phyloP scores from a whole-genome alignment of 2,113 vertebrate genomes.

The Rhynchomys soricoides region DNA sequence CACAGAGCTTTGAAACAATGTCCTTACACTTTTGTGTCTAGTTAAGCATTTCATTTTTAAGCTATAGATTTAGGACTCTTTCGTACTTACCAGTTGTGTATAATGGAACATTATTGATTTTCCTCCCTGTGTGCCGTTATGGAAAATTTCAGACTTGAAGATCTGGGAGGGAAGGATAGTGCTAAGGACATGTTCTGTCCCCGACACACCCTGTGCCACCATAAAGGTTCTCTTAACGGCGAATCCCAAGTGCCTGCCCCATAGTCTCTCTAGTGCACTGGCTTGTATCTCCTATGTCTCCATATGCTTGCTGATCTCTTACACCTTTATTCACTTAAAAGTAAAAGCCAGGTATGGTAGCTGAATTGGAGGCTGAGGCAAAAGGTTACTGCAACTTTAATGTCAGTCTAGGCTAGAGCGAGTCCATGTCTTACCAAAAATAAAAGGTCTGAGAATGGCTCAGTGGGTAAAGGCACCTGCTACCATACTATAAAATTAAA shows the following conservation, averaged over 20 bases:
- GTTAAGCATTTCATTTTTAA: neutral
- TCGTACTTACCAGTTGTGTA: conserved; percentile 1
- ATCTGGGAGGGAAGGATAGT: neutral
- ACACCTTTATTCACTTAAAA: conserved; percentile 48
- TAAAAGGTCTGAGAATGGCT: neutral
- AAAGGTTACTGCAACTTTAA: neutral
- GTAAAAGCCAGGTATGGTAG: neutral
- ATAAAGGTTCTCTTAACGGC: neutral
- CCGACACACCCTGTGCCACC: neutral
- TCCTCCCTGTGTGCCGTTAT: neutral
- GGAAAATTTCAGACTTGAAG: conserved; percentile 26
- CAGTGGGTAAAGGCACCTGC: neutral
- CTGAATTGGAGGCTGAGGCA: neutral
- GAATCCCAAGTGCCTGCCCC: neutral
- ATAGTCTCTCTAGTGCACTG: neutral
- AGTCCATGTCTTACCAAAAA: neutral
- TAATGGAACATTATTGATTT: conserved; percentile 21
- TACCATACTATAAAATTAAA: neutral
- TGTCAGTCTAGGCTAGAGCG: neutral
- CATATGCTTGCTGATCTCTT: neutral
- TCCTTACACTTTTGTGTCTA: conserved; percentile 12
- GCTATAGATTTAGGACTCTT: neutral
- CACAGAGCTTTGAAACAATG: conserved; percentile 24
- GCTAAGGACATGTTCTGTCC: neutral
- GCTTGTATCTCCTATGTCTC: conserved; percentile 7